Evolutionary conservation across 2,888 invertebrate genomes (phyloP), one percentile per base, ranked within the genome.

Genomic region (Patella pellucida): DNA sequence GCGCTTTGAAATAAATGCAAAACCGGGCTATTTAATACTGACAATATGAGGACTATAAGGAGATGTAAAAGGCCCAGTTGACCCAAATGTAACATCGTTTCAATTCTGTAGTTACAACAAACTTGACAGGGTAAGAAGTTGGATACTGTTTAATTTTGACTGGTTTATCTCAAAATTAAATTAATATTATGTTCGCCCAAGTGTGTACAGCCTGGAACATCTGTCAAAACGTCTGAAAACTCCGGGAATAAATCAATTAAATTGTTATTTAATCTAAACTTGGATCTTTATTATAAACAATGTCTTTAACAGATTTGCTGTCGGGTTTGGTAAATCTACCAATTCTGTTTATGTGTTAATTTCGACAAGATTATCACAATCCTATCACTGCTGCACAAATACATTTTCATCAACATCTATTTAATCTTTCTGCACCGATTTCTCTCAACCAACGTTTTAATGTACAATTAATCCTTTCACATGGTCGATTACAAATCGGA

Each of bases 381-480:
- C 56, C 56, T 16, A 56, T 19, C 16, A 56, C 19, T n/a, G 1
- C 56, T n/a, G 56, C 31, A 31, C 31, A 31, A 31, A 31, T 31
- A 31, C 4, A 31, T 31, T 31, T 31, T 31, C 31, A 31, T 31
- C 31, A 31, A 31, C 78, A 81, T 19, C 78, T 71, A 50, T 69
- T 71, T 15, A 69, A 69, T 14, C 72, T 50, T 27, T 77, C 52
- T 7, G 4, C 69, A 52, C 72, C 52, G 50, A 72, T 19, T 54
- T 52, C 67, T 31, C 69, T 56, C 19, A 78, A 54, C 78, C 77
- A 76, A 19, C 70, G 41, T 23, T 74, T 76, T 41, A 78, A 50
- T 11, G 72, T 71, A n/a, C 73, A 27, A 73, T 80, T 78, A n/a
- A 41, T 78, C 76, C 52, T 74, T 75, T 80, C 80, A 7, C 54